Evolutionary conservation across 1,140 invertebrate species (phyloP).

Genomic region (Chelonus insularis): DNA sequence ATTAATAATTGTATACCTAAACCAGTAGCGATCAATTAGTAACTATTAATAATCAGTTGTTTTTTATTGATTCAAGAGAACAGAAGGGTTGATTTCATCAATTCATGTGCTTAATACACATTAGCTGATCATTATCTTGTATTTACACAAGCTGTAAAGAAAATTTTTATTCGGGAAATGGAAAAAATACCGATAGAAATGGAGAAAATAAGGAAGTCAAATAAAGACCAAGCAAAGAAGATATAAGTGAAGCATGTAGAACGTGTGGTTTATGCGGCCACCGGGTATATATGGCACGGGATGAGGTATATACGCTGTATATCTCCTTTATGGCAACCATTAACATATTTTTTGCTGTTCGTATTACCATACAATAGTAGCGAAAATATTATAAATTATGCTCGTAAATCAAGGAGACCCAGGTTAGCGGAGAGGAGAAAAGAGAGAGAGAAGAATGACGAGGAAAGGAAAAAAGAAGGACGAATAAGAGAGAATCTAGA

Average conservation of each 20-base stretch:
- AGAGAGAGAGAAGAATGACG: slow-evolving; percentile 7
- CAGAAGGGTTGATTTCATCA: no score
- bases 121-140: no score
- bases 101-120: no score
- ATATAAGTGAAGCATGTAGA: slow-evolving; percentile 20
- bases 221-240: slow-evolving; percentile 17
- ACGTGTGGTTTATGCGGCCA: slow-evolving; percentile 46
- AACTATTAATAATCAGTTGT: no score
- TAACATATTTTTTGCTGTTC: slow-evolving; percentile 58
- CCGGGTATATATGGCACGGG: slow-evolving; percentile 49
- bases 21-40: no score
- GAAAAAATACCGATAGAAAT: slow-evolving; percentile 5
- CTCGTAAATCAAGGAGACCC: slow-evolving; percentile 49
- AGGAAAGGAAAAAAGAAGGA: slow-evolving; percentile 6
- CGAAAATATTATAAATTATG: slow-evolving; percentile 59
- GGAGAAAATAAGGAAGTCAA: slow-evolving; percentile 8
- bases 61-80: no score
- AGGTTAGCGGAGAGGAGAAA: slow-evolving; percentile 8
- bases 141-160: no score
- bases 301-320: slow-evolving; percentile 55
- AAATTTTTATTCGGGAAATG: slow-evolving; percentile 3
- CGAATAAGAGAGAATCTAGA: slow-evolving; percentile 7
- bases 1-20: no score
- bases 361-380: slow-evolving; percentile 60
- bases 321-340: slow-evolving; percentile 59